Evolutionary conservation across 1,140 invertebrate species (phyloP), one percentile per base, ranked within the genome.

Genomic region (Platyura marginata): DNA sequence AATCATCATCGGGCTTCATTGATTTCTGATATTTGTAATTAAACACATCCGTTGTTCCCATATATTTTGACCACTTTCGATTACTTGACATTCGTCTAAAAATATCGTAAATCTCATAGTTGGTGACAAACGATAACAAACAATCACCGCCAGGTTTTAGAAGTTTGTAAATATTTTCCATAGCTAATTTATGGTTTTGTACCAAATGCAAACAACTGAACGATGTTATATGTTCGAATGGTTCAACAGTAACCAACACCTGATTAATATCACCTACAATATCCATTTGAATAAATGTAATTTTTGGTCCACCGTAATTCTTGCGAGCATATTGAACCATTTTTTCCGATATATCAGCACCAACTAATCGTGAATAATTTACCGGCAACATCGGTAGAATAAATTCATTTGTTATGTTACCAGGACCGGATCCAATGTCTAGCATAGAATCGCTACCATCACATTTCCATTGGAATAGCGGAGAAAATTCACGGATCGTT

Each of bases 371-470:
- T 3, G 57, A 52, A 10, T 62, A 67, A 10, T 64, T 57, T 3
- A 53, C 48, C 1, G 79, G 74, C n/a, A 87, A 50, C 44, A 67
- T 62, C 1, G 74, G 75, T 37, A 74, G 56, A 9, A 88, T 59
- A n/a, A 84, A 56, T 19, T 75, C 66, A 11, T 68, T 67, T 0
- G 79, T 81, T 5, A 86, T 74, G 48, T 75, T 68, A 0, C 83
- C 84, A 15, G 81, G 76, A 0, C 82, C 85, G 41, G 79, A 84
- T 1, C 85, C 85, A 13, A 89, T 69, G 51, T 90, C 85, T 43
- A 88, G 61, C 1, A 83, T 59, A 34, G 64, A 65, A 22, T 72
- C 67, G 3, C 60, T 59, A 2, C 65, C 66, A 21, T 63, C 59
- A 4, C 57, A 50, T 38, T 64, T 63, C 75, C 76, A 79, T 46